Conservation (phyloP, 2,797 vertebrate species). For the Alca torda region DNA sequence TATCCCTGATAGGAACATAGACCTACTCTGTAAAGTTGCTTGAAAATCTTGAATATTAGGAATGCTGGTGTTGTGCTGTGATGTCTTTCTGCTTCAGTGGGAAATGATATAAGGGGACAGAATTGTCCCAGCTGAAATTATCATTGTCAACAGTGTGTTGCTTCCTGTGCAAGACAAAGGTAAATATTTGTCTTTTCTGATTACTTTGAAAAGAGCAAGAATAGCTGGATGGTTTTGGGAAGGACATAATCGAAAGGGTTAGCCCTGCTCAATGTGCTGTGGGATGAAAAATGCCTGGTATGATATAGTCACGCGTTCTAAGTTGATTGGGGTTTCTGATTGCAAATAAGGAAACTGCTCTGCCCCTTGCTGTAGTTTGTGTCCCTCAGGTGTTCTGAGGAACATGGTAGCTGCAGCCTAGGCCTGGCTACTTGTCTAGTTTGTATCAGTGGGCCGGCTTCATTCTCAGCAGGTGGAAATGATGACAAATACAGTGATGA, state of each 20-base stretch:
- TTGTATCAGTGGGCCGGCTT: background rate
- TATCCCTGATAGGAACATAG: background rate
- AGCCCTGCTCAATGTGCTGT: background rate
- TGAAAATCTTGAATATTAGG: background rate
- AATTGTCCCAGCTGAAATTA: background rate
- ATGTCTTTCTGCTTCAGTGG: background rate
- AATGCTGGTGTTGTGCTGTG: background rate
- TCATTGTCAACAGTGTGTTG: background rate
- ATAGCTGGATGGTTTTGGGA: background rate
- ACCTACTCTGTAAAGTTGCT: background rate
- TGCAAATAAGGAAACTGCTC: background rate
- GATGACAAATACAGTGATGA: slow-evolving; percentile 49
- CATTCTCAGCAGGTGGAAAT: slow-evolving; percentile 34
- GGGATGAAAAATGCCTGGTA: background rate
- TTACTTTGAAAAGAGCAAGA: background rate
- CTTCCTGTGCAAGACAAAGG: background rate
- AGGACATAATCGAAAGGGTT: background rate
- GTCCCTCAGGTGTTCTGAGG: background rate
- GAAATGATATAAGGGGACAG: background rate
- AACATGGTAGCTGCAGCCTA: background rate
- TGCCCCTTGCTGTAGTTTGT: background rate
- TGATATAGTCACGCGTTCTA: background rate
- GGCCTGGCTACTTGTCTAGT: background rate
- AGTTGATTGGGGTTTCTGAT: background rate
- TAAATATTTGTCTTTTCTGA: background rate